Conservation (phyloP, 2,113 vertebrate species). For the Microtus oregoni region DNA sequence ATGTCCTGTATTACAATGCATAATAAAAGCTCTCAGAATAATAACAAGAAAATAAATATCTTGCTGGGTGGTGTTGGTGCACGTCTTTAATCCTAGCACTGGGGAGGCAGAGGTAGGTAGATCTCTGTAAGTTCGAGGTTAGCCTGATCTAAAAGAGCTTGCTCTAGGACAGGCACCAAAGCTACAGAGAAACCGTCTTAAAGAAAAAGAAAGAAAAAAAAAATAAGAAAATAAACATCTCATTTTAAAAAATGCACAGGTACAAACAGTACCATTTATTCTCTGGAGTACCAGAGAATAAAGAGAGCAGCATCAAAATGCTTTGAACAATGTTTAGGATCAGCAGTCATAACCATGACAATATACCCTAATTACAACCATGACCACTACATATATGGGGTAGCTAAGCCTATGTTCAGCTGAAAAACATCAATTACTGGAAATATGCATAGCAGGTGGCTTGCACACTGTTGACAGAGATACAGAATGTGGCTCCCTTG, state of each 20-base stretch:
- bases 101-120: too few species aligned
- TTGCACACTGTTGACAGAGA: not conserved
- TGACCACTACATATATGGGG: not conserved
- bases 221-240: not conserved
- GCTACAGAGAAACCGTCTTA: too few species aligned
- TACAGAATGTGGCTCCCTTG: not conserved
- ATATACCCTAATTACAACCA: not conserved
- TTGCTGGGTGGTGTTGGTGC: too few species aligned
- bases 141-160: too few species aligned
- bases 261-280: not conserved
- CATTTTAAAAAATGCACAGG: slow-evolving; percentile 15
- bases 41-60: not conserved
- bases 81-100: too few species aligned
- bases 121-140: too few species aligned
- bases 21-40: slow-evolving; percentile 13
- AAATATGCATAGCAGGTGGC: not conserved
- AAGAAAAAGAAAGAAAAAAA: not conserved
- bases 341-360: not conserved
- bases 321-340: not conserved
- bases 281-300: not conserved
- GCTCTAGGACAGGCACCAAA: too few species aligned
- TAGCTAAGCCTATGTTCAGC: not conserved
- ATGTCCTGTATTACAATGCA: not conserved
- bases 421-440: not conserved
- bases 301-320: not conserved